phyloP scores from a whole-genome alignment of 2,888 invertebrate species.

The Morpho achilles region DNA sequence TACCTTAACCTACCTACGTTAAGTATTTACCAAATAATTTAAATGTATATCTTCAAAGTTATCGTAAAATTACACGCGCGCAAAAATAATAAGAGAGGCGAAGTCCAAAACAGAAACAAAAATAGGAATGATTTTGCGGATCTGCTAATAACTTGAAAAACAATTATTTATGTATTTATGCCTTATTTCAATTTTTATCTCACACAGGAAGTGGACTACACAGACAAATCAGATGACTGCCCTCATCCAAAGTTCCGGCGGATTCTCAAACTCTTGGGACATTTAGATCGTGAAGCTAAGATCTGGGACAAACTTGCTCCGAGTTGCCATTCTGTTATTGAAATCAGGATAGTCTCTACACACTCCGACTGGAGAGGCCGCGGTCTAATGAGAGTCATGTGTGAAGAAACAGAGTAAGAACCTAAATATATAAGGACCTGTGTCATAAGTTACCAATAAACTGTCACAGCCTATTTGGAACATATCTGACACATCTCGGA shows the following conservation, averaged over 20 bases:
- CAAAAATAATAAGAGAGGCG: too few species aligned
- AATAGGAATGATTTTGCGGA: too few species aligned
- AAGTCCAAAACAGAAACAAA: too few species aligned
- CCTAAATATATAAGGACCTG: too few species aligned
- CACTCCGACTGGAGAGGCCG: conserved; percentile 82
- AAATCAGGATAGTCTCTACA: conserved; percentile 82
- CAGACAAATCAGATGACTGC: conserved; percentile 74
- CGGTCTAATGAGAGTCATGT: conserved; percentile 83
- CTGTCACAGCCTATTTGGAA: too few species aligned
- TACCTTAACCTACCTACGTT: too few species aligned
- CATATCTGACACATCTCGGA: too few species aligned
- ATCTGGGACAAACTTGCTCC: conserved; percentile 78
- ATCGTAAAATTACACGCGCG: too few species aligned
- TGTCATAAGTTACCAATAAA: too few species aligned
- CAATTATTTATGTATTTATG: background rate
- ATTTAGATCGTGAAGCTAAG: conserved; percentile 78
- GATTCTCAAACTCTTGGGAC: conserved; percentile 79
- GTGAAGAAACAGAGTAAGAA: conserved; percentile 83
- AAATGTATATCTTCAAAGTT: too few species aligned
- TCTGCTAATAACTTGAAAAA: too few species aligned
- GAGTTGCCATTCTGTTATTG: conserved; percentile 73
- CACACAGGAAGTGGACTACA: conserved; percentile 53
- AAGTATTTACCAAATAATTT: too few species aligned
- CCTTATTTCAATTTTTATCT: background rate
- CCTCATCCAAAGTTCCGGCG: conserved; percentile 81